These are phyloP conservation scores for Sycon ciliatum DNA, from an alignment of 37 sponge, comb jelly and placozoan genomes.

Conservation along the genomic window DNA sequence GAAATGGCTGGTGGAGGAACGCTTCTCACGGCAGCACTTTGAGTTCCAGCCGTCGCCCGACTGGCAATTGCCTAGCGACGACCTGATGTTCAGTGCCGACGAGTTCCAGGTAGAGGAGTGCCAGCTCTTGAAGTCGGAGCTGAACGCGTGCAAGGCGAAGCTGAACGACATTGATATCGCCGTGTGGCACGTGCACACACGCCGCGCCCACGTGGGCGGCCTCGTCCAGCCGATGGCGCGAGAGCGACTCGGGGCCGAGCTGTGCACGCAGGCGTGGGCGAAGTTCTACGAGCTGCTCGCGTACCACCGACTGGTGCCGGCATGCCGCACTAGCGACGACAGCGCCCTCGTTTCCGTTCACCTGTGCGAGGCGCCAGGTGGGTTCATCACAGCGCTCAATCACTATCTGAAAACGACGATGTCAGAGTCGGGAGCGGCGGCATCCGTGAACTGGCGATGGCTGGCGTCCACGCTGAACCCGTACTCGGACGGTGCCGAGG, in stretches of 20 bases:
- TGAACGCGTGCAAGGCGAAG: conserved; percentile 45
- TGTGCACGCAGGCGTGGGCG: conserved; percentile 85
- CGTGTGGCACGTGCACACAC: conserved; percentile 75
- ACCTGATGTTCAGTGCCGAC: conserved; percentile 21
- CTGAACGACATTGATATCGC: conserved; percentile 65
- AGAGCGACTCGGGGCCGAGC: conserved; percentile 57
- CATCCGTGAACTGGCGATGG: conserved; percentile 70
- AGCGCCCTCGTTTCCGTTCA: conserved; percentile 37
- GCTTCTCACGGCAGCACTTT: not conserved
- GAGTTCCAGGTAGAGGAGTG: conserved; percentile 37
- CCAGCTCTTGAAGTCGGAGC: conserved; percentile 37
- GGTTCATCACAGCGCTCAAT: conserved; percentile 70
- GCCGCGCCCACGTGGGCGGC: conserved; percentile 69
- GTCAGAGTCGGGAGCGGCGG: conserved; percentile 44
- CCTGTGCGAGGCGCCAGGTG: conserved; percentile 89
- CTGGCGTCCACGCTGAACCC: conserved; percentile 79
- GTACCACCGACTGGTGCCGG: conserved; percentile 33
- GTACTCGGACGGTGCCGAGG: conserved; percentile 63
- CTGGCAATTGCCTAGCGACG: conserved; percentile 38
- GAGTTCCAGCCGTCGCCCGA: conserved; percentile 2
- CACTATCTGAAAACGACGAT: conserved; percentile 76
- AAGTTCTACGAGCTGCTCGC: conserved; percentile 77
- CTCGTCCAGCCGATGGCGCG: conserved; percentile 44
- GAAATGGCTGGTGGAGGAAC: not conserved
- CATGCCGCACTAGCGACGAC: conserved; percentile 21